Evolutionary conservation across 2,797 vertebrate species (phyloP).

Genomic region (Chiloscyllium punctatum): DNA sequence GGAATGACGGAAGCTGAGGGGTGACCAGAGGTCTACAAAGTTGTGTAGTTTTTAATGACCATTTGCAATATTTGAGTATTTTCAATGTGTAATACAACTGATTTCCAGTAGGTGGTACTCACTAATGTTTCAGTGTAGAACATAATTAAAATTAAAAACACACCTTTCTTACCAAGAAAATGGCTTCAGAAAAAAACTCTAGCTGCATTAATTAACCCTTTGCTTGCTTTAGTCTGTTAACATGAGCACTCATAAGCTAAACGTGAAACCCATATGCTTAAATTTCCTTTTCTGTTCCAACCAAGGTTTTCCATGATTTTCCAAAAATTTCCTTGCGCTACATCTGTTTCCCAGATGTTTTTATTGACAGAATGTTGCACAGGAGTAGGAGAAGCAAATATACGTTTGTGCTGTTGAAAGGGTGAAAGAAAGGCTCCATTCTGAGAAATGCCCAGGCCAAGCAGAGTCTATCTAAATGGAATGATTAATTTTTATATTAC

Average conservation of each 20-base stretch:
- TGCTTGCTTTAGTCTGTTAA: not conserved
- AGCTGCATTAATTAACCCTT: not conserved
- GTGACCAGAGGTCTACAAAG: no score
- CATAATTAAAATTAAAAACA: not conserved
- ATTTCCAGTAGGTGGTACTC: not conserved
- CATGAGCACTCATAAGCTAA: not conserved
- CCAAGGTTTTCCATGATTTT: not conserved
- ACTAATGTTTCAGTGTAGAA: not conserved
- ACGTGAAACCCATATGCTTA: not conserved
- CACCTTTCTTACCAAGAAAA: not conserved
- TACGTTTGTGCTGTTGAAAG: conserved; percentile 20
- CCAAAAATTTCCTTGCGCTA: not conserved
- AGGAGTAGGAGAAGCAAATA: not conserved
- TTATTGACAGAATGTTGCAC: conserved; percentile 9
- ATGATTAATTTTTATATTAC: conserved; percentile 1
- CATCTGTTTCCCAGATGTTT: not conserved
- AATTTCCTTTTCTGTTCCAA: conserved; percentile 5
- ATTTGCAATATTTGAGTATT: no score
- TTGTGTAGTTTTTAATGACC: not conserved
- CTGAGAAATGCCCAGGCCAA: not conserved
- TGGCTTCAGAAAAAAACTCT: conserved; percentile 5
- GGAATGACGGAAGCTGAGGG: no score
- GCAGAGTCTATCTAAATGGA: not conserved
- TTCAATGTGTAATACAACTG: not conserved
- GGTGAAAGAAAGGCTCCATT: not conserved